phyloP scores from a whole-genome alignment of 2,113 vertebrate species.

The Peromyscus leucopus region DNA sequence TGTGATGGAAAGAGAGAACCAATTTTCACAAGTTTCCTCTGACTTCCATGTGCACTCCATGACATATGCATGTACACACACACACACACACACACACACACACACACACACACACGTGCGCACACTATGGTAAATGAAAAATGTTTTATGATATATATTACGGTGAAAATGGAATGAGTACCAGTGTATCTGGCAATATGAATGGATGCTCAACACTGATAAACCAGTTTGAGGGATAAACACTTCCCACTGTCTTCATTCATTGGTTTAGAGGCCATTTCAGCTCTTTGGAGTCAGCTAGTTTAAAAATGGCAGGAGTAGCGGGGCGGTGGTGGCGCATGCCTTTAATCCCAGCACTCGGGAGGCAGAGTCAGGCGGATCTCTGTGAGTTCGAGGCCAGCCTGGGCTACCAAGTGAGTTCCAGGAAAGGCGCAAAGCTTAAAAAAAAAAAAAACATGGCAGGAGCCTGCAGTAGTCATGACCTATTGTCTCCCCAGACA shows the following conservation, averaged over 20 bases:
- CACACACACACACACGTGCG: not conserved
- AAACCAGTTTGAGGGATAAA: not conserved
- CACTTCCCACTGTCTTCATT: rapidly evolving
- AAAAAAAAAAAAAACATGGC: too few species aligned
- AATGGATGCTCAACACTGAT: rapidly evolving
- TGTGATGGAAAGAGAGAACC: not conserved
- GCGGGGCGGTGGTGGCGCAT: too few species aligned
- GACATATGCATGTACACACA: not conserved
- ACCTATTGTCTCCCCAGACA: too few species aligned
- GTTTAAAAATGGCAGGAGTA: not conserved
- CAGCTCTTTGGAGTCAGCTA: not conserved
- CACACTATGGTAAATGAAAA: not conserved
- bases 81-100: not conserved
- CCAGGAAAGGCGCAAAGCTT: too few species aligned
- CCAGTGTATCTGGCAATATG: not conserved
- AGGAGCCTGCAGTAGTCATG: too few species aligned
- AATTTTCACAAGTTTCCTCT: not conserved
- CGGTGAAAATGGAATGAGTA: not conserved
- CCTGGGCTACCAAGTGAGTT: too few species aligned
- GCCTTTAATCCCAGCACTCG: too few species aligned
- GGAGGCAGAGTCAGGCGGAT: too few species aligned
- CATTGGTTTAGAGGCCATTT: not conserved
- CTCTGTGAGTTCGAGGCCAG: too few species aligned
- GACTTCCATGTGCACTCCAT: too few species aligned
- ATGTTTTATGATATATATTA: not conserved